A percentile compares a stretch with the other conserved stretches of the same genome.
These are phyloP conservation scores for Girardia tigrina DNA, from an alignment of 2,888 invertebrate genomes.

Conservation along the genomic window DNA sequence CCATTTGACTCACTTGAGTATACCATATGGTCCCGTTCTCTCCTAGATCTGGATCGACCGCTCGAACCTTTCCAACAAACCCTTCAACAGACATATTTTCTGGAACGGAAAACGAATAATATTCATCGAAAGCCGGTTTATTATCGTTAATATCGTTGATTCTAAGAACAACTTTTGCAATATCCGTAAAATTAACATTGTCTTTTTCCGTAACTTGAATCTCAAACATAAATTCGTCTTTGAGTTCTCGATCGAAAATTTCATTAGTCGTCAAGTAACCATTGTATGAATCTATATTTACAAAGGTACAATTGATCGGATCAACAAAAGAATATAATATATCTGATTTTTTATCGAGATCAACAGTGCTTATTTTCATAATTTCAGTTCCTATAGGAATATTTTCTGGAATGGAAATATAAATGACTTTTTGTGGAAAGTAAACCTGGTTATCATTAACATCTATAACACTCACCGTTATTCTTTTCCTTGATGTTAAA, in stretches of 20 bases:
- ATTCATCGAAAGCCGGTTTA: not conserved
- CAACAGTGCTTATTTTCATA: not conserved
- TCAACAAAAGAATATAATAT: not conserved
- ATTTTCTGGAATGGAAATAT: not conserved
- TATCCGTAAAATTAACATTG: not conserved
- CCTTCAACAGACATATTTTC: slow-evolving; percentile 5
- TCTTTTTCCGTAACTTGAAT: not conserved
- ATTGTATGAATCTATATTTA: not conserved
- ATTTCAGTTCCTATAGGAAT: not conserved
- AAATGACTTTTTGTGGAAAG: not conserved
- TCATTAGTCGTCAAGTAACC: not conserved
- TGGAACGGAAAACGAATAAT: slow-evolving; percentile 16
- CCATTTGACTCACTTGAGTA: not conserved
- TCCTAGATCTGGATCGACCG: not conserved
- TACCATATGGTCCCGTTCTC: not conserved
- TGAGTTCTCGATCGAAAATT: slow-evolving; percentile 16
- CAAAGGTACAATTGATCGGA: not conserved
- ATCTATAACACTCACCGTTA: not conserved
- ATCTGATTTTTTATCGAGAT: not conserved
- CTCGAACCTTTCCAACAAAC: not conserved
- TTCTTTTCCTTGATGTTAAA: not conserved
- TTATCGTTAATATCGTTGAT: not conserved
- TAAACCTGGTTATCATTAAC: not conserved
- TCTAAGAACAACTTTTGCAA: not conserved
- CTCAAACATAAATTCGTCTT: not conserved